phyloP scores from a whole-genome alignment of 2,797 vertebrate genomes.

The Dermochelys coriacea region DNA sequence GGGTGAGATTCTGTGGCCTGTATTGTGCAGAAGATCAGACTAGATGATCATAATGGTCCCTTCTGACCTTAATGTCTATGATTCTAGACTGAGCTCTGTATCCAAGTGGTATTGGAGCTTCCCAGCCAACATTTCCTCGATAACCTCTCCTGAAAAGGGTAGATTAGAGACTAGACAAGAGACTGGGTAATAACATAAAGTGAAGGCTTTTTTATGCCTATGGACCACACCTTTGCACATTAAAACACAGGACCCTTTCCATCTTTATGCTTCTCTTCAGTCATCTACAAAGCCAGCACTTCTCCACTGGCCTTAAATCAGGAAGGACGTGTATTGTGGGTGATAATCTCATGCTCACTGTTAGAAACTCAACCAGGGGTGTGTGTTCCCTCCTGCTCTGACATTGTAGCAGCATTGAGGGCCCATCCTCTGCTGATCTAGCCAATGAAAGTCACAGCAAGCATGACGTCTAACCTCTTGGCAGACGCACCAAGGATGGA shows the following conservation, averaged over 20 bases:
- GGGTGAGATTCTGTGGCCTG: no score
- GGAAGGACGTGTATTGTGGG: accelerated
- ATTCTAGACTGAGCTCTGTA: background rate
- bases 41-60: no score
- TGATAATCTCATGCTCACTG: accelerated
- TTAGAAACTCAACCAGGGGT: accelerated
- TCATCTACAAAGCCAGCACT: accelerated
- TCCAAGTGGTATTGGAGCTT: background rate
- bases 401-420: background rate
- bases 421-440: background rate
- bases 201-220: background rate
- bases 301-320: accelerated
- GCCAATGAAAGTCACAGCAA: no score
- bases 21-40: no score
- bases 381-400: background rate
- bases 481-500: no score
- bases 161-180: background rate
- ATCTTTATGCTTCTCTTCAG: background rate
- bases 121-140: background rate
- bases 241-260: background rate
- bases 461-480: no score
- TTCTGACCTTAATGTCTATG: no score
- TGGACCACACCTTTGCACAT: background rate
- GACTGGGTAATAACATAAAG: background rate
- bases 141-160: background rate